Evolutionary conservation across 1,140 invertebrate species (phyloP).

Genomic region (Manduca sexta): DNA sequence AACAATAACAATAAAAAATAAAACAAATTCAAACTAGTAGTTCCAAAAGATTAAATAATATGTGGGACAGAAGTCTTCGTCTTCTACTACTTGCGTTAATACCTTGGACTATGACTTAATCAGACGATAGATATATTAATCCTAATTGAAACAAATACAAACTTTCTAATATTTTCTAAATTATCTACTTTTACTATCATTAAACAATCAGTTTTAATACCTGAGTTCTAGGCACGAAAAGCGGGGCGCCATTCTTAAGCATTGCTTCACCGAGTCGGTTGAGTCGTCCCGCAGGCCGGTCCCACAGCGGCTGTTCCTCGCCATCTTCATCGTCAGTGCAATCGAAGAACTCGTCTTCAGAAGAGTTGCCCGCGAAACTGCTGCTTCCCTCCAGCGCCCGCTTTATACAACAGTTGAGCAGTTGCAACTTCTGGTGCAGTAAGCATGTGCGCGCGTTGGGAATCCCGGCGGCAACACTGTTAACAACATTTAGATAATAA

Average conservation of each 20-base stretch:
- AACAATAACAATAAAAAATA: too few species aligned
- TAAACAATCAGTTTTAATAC: constrained; percentile 12
- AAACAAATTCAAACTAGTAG: too few species aligned
- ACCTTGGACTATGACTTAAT: too few species aligned
- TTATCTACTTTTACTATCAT: background rate
- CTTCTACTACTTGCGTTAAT: too few species aligned
- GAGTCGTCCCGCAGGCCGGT: constrained; percentile 61
- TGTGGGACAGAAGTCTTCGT: too few species aligned
- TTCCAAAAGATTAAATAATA: too few species aligned
- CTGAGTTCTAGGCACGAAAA: constrained; percentile 62
- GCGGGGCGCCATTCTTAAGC: constrained; percentile 51
- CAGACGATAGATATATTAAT: background rate
- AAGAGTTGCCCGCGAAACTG: constrained; percentile 68
- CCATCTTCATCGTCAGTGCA: constrained; percentile 77
- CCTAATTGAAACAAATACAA: background rate
- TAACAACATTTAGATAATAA: constrained; percentile 12
- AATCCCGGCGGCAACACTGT: constrained; percentile 82
- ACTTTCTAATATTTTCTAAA: background rate
- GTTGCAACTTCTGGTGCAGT: constrained; percentile 96
- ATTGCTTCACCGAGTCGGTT: constrained; percentile 45
- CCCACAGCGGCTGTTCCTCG: constrained; percentile 77
- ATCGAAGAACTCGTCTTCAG: constrained; percentile 91
- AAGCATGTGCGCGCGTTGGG: constrained; percentile 91
- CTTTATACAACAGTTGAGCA: constrained; percentile 97
- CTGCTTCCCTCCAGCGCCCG: constrained; percentile 56